Base-by-base conservation (phyloP, 2,888 invertebrate genomes). In the Callinectes sapidus region DNA sequence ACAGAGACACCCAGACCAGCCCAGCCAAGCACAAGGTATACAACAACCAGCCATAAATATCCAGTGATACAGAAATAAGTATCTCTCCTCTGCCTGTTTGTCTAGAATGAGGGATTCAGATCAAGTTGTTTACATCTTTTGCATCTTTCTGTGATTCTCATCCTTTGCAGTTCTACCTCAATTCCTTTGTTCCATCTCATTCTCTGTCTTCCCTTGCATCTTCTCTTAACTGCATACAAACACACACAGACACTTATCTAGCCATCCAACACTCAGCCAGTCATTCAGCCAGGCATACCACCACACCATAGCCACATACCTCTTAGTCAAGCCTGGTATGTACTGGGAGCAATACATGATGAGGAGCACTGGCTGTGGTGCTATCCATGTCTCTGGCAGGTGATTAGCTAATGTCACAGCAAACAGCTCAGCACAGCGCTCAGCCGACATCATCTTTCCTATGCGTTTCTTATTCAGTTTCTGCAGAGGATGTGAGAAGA, bases 341-440 rank as follows among this genome's bases (percentile, higher is more conserved):
- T 97, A 97, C 18, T 96, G 96, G n/a, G 96, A 95, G 2, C 97
- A 94, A 95, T 97, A 97, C 2, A 96, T 95, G 66, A 97, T 94
- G 0, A 96, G 95, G 86, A 97, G 96, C 0, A 97, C 95, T 0
- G 97, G 97, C 94, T 97, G 97, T 5, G 96, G 95, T 1, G 96
- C 96, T 95, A 97, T 97, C 98, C 98, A 98, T 0, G 97, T 96
- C 95, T 98, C 97, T 95, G 96, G 95, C 93, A 96, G 94, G 91
- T 95, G 95, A 95, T 96, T 96, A 6, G 96, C 96, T 28, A 96
- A 96, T 55, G 96, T 96, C 14, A 96, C 95, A 3, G 96, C 95
- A 95, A 95, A 96, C 32, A 97, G 95, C 90, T 96, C 95, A 6
- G 96, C 96, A 95, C 96, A 97, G 28, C 96, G 95, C 81, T 96